These are phyloP conservation scores for Oryctolagus cuniculus DNA, from an alignment of 2,113 vertebrate genomes.

Conservation along the genomic window DNA sequence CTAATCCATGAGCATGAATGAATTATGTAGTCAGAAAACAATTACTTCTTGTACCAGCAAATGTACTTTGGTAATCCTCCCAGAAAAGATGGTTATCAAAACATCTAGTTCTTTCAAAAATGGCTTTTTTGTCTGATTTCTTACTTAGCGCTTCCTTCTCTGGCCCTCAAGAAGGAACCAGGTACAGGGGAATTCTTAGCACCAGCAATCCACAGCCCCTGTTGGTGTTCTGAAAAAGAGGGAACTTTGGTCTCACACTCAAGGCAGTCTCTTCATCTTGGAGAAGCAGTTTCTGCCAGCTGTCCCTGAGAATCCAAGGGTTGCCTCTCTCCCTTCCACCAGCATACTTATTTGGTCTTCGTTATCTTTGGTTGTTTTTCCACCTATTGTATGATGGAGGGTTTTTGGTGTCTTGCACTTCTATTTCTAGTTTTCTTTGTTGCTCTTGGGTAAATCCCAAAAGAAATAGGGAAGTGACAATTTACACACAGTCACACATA, in stretches of 20 bases:
- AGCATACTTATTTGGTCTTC: neutral
- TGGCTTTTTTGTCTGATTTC: neutral
- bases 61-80: neutral
- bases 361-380: neutral
- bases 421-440: neutral
- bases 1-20: constrained; percentile 25
- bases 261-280: neutral
- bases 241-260: neutral
- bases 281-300: neutral
- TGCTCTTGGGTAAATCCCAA: constrained; percentile 1
- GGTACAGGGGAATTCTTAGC: neutral
- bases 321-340: neutral
- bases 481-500: neutral
- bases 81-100: neutral
- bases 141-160: constrained; percentile 4
- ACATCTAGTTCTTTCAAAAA: constrained; percentile 12
- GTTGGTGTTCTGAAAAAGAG: neutral
- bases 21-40: neutral
- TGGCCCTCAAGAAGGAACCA: neutral
- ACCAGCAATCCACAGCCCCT: neutral
- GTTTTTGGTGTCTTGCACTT: neutral
- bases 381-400: neutral
- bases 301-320: neutral
- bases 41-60: neutral
- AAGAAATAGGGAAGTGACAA: neutral